Evolutionary conservation across 2,113 vertebrate genomes (phyloP).

Genomic region (Mus spicilegus): DNA sequence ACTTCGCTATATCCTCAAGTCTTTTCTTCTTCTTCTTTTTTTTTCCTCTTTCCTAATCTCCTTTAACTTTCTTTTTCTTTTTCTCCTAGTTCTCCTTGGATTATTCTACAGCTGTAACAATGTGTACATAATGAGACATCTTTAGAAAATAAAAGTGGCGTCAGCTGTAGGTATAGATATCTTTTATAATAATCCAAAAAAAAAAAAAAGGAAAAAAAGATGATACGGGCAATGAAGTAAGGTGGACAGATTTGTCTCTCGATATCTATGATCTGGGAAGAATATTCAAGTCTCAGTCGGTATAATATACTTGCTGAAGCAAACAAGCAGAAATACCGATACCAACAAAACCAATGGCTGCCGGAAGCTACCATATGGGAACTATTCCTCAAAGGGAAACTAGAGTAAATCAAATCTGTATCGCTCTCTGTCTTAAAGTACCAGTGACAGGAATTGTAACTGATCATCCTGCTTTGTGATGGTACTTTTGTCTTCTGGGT

Average conservation of each 20-base stretch:
- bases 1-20: conserved; percentile 47
- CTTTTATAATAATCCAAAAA: conserved; percentile 79
- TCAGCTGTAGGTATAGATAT: conserved; percentile 85
- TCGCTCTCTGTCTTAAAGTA: conserved; percentile 49
- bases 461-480: neutral
- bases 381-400: conserved; percentile 1
- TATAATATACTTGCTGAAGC: conserved; percentile 5
- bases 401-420: neutral
- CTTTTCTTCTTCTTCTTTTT: conserved; percentile 60
- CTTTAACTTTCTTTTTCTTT: conserved; percentile 86
- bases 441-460: neutral
- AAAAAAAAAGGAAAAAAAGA: conserved; percentile 71
- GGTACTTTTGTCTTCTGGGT: conserved; percentile 36
- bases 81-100: conserved; percentile 89
- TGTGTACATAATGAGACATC: conserved; percentile 83
- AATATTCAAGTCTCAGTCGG: conserved; percentile 47
- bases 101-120: conserved; percentile 86
- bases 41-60: conserved; percentile 72
- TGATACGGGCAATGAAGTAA: conserved; percentile 67
- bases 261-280: neutral
- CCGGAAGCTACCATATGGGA: neutral
- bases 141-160: conserved; percentile 85
- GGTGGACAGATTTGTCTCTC: conserved; percentile 40
- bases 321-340: conserved; percentile 29
- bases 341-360: neutral